Evolutionary conservation across 2,888 invertebrate genomes (phyloP).

Genomic region (Synergus umbraculus): DNA sequence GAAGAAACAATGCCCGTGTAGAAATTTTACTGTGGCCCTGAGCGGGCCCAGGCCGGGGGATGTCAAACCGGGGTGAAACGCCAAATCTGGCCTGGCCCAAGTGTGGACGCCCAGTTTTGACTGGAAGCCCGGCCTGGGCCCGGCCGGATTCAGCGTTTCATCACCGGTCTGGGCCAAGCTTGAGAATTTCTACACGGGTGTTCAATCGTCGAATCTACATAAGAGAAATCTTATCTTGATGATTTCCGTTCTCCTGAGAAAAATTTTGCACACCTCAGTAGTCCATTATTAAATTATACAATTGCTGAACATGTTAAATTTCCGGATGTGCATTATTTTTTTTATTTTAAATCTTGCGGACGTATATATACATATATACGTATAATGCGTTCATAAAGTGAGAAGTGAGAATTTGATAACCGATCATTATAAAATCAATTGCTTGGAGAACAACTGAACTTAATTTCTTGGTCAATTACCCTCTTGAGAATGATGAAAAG

Average conservation of each 20-base stretch:
- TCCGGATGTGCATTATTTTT: background rate
- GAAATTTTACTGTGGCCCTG: too few species aligned
- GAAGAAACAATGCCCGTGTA: too few species aligned
- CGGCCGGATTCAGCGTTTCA: too few species aligned
- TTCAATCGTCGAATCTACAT: constrained; percentile 5
- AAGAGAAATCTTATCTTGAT: constrained; percentile 32
- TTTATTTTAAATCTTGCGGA: too few species aligned
- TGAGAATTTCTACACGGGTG: too few species aligned
- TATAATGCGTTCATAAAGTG: background rate
- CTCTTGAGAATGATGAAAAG: background rate
- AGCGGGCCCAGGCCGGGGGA: too few species aligned
- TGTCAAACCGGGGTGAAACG: too few species aligned
- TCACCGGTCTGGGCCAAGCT: too few species aligned
- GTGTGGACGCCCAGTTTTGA: too few species aligned
- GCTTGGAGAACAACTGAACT: background rate
- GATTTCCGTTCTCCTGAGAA: constrained; percentile 26
- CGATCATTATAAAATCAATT: constrained; percentile 1
- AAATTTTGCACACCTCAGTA: constrained; percentile 20
- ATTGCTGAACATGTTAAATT: background rate
- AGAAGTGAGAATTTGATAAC: background rate
- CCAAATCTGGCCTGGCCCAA: too few species aligned
- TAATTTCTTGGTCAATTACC: constrained; percentile 28
- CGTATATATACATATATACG: too few species aligned
- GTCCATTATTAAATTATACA: constrained; percentile 17
- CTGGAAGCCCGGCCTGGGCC: too few species aligned